A percentile compares a stretch with the other conserved stretches of the same genome.
phyloP scores from a whole-genome alignment of 2,113 vertebrate species.

The Felis chaus region DNA sequence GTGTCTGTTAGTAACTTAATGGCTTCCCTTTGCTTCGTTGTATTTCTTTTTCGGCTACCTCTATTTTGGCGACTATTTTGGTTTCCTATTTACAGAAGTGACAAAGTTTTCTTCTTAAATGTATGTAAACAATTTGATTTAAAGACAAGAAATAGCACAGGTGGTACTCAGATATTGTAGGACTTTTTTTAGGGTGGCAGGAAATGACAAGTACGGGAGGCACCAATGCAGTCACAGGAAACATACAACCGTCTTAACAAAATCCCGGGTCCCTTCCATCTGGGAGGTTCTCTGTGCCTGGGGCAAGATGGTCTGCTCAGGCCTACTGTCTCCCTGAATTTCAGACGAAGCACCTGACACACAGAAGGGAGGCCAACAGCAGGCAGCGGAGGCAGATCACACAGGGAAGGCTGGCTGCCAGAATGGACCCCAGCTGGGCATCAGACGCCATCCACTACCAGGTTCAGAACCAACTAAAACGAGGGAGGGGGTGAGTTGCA shows the following conservation, averaged over 20 bases:
- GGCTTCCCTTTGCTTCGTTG: background rate
- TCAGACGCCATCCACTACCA: background rate
- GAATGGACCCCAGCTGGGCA: background rate
- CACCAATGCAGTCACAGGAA: background rate
- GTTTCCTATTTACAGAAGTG: background rate
- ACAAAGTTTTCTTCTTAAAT: constrained; percentile 21
- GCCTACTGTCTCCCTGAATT: background rate
- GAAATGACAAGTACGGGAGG: background rate
- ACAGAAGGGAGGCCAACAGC: background rate
- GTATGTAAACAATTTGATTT: background rate
- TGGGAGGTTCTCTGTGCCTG: background rate
- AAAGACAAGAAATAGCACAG: background rate
- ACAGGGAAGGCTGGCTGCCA: background rate
- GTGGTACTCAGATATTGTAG: background rate
- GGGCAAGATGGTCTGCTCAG: background rate
- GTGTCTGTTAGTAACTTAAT: background rate
- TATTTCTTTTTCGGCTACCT: constrained; percentile 16
- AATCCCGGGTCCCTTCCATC: background rate
- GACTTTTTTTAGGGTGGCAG: background rate
- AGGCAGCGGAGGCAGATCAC: background rate
- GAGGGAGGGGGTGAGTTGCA: background rate
- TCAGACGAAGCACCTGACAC: background rate
- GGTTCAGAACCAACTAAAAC: background rate
- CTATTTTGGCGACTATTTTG: background rate
- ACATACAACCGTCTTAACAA: background rate